phyloP scores from a whole-genome alignment of 2,888 invertebrate genomes.

The Parnassius glacialis region DNA sequence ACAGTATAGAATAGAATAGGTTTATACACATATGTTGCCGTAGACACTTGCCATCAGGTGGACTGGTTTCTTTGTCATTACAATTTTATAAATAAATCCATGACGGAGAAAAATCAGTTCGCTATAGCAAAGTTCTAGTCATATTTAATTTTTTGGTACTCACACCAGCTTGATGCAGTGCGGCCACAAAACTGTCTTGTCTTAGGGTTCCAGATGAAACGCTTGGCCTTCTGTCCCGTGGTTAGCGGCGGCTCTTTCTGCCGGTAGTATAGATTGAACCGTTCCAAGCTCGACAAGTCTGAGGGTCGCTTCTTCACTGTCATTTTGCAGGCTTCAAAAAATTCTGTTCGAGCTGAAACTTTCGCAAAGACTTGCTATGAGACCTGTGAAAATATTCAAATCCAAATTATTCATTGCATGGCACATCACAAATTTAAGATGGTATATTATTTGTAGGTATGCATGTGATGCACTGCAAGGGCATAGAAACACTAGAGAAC shows the following conservation, averaged over 20 bases:
- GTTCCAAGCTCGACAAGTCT: constrained; percentile 79
- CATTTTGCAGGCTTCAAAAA: constrained; percentile 52
- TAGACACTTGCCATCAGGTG: too few relatives aligned
- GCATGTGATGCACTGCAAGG: too few relatives aligned
- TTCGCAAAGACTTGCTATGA: not conserved
- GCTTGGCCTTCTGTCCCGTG: constrained; percentile 79
- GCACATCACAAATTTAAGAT: too few relatives aligned
- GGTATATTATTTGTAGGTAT: too few relatives aligned
- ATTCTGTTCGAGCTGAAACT: not conserved
- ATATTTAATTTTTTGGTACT: constrained; percentile 62
- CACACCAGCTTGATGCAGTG: constrained; percentile 91
- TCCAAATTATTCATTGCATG: too few relatives aligned
- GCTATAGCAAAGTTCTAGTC: not conserved
- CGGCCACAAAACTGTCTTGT: constrained; percentile 88
- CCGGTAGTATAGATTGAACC: constrained; percentile 84
- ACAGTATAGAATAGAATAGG: too few relatives aligned
- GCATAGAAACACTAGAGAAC: too few relatives aligned
- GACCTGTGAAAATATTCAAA: not conserved
- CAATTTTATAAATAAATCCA: too few relatives aligned
- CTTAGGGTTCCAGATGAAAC: constrained; percentile 89
- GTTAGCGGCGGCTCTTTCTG: constrained; percentile 82
- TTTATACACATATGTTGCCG: too few relatives aligned
- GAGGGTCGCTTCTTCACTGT: constrained; percentile 78
- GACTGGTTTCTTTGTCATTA: too few relatives aligned
- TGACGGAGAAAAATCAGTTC: not conserved